A percentile compares a stretch with the other conserved stretches of the same genome.
These are phyloP conservation scores for Carduelis carduelis DNA, from an alignment of 2,797 vertebrate species.

Conservation along the genomic window DNA sequence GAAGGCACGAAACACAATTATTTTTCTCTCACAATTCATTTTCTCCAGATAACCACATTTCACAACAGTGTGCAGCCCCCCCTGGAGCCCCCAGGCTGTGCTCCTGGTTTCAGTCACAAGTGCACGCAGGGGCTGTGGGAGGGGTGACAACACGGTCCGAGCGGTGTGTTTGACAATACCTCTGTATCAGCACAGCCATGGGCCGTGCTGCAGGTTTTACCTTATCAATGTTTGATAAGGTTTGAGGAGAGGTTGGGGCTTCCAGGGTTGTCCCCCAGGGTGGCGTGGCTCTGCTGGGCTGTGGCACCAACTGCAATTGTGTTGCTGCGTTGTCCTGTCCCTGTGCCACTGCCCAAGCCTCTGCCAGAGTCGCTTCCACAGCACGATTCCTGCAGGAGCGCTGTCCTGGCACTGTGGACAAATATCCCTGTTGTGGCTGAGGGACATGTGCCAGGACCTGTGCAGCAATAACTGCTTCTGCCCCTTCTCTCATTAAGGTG, in stretches of 20 bases:
- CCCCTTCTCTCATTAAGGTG: accelerated
- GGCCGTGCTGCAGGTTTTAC: accelerated
- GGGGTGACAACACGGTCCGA: accelerated
- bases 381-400: accelerated
- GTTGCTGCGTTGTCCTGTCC: not conserved
- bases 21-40: not conserved
- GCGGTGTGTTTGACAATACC: not conserved
- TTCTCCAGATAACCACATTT: not conserved
- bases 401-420: accelerated
- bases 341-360: accelerated
- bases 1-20: not conserved
- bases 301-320: accelerated
- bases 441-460: not conserved
- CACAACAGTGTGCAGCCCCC: not conserved
- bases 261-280: accelerated
- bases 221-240: accelerated
- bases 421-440: accelerated
- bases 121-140: accelerated
- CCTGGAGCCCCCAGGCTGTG: not conserved
- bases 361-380: accelerated
- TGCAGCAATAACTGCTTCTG: not conserved
- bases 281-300: accelerated
- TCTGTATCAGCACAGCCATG: accelerated
- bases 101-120: not conserved
- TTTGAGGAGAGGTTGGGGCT: accelerated